Percentiles rank a stretch among this genome's conserved stretches.
These are phyloP conservation scores for Delphinapterus leucas DNA, from an alignment of 2,113 vertebrate genomes.

Conservation along the genomic window DNA sequence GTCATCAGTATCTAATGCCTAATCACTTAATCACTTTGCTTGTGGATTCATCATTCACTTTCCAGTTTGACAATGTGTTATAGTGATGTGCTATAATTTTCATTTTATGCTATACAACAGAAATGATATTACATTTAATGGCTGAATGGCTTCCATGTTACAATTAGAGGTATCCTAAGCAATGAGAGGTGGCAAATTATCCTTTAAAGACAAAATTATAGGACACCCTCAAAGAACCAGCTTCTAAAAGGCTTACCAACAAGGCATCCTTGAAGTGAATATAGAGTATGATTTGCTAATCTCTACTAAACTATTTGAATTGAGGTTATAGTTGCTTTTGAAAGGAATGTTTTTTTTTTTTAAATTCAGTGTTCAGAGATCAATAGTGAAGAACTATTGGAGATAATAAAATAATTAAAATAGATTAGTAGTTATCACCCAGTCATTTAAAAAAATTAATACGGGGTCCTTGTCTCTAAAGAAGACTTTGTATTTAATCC, in stretches of 20 bases:
- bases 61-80: slow-evolving; percentile 45
- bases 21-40: slow-evolving; percentile 60
- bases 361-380: slow-evolving; percentile 32
- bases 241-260: slow-evolving; percentile 45
- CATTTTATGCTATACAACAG: slow-evolving; percentile 67
- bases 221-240: slow-evolving; percentile 25
- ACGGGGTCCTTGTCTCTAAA: not conserved
- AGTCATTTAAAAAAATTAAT: slow-evolving; percentile 31
- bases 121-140: slow-evolving; percentile 64
- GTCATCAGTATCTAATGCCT: slow-evolving; percentile 17
- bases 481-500: slow-evolving; percentile 32
- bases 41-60: slow-evolving; percentile 53
- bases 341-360: not conserved
- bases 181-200: slow-evolving; percentile 66
- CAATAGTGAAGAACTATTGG: slow-evolving; percentile 20
- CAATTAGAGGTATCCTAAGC: slow-evolving; percentile 65
- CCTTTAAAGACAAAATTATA: slow-evolving; percentile 71
- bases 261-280: not conserved
- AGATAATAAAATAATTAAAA: slow-evolving; percentile 62
- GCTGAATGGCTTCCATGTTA: slow-evolving; percentile 57
- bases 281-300: slow-evolving; percentile 18
- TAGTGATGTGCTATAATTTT: slow-evolving; percentile 64
- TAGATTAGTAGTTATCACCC: slow-evolving; percentile 59
- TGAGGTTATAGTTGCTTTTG: slow-evolving; percentile 42
- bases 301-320: slow-evolving; percentile 32